phyloP scores from a whole-genome alignment of 2,797 vertebrate genomes.

The Acomys russatus region DNA sequence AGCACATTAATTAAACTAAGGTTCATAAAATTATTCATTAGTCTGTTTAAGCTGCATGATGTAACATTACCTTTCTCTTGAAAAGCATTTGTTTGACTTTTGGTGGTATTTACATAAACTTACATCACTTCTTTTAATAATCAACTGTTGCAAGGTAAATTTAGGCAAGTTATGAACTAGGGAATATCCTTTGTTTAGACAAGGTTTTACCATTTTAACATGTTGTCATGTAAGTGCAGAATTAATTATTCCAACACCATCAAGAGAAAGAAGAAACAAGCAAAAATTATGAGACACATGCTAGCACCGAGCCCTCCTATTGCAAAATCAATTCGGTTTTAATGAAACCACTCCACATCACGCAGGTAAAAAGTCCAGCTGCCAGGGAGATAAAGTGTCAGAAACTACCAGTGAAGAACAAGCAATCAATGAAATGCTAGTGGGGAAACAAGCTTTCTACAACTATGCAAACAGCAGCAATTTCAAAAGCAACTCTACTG shows the following conservation, averaged over 20 bases:
- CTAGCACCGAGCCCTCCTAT: slow-evolving; percentile 21
- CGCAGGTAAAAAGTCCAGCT: slow-evolving; percentile 69
- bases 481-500: slow-evolving; percentile 83
- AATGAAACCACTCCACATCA: slow-evolving; percentile 65
- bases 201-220: not conserved
- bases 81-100: not conserved
- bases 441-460: slow-evolving; percentile 88
- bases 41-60: not conserved
- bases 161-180: not conserved
- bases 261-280: not conserved
- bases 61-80: not conserved
- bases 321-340: slow-evolving; percentile 77
- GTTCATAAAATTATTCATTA: not conserved
- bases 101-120: slow-evolving; percentile 52
- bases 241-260: not conserved
- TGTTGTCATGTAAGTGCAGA: not conserved
- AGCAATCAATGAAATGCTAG: slow-evolving; percentile 85
- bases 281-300: slow-evolving; percentile 34
- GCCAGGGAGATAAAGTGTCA: slow-evolving; percentile 81
- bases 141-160: slow-evolving; percentile 51
- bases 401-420: slow-evolving; percentile 79
- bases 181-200: slow-evolving; percentile 63
- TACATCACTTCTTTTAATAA: slow-evolving; percentile 63
- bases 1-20: not conserved
- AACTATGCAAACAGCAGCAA: slow-evolving; percentile 85